Evolutionary conservation across 1,140 invertebrate species (phyloP), one percentile per base, ranked within the genome.

Genomic region (Zaprionus africanus): DNA sequence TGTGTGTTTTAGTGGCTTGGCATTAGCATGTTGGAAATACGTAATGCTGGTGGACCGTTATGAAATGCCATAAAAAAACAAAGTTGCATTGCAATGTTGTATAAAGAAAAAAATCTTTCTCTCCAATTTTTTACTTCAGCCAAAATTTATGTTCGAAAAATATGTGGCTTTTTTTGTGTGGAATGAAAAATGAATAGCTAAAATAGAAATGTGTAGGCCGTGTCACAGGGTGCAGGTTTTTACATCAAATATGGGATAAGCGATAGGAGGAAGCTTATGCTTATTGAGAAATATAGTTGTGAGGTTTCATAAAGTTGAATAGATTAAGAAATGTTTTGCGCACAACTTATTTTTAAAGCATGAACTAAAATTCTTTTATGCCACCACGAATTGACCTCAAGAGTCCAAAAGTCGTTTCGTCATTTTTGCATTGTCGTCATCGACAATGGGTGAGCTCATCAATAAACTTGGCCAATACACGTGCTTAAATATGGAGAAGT

Each of bases 1-100:
- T 85, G 82, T 85, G 82, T 85, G 82, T 85, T 85, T 85, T 85
- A 85, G 82, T 85, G 82, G 82, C 82, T 81, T 85, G 75, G 82
- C 75, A 85, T 85, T 85, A 85, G 82, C 82, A 85, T 85, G 78
- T 72, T 69, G 63, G 81, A 69, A 78, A 85, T 73, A 79, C 81
- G 75, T 84, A 75, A 81, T 81, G 66, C 75, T 65, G 64, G 60
- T 56, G 56, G 63, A 38, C 64, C 78, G 76, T 75, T 75, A 75
- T 69, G 59, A 69, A 75, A 68, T 60, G 81, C 77, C 67, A 67
- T 66, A 61, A 75, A 82, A 34, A 82, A 82, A 49, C 19, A 68
- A 54, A 57, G 57, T 81, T 81, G 74, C 67, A 63, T 65, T 78
- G 75, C 78, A 58, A 22, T 68, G 78, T 56, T 43, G 15, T 3